Base-by-base conservation (phyloP, 2,797 vertebrate species). In the Manis javanica region DNA sequence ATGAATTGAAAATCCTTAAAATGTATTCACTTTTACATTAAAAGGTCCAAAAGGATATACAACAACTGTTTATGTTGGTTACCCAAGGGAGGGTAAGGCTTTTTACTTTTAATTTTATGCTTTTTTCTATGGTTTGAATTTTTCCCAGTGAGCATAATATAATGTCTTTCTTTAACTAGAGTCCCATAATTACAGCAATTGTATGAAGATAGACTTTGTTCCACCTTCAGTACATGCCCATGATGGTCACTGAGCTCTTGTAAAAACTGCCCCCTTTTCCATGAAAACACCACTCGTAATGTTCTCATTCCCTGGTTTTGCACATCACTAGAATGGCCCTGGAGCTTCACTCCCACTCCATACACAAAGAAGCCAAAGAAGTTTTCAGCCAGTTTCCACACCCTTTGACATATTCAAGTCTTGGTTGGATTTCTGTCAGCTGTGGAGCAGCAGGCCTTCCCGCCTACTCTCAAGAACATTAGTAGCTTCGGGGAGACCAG, bases 1-100 rank as follows among this genome's bases (percentile, higher is more conserved):
- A 61, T 64, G 34, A 91, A 91, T 34, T 46, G 11, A 75, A 89
- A 93, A 90, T 89, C 31, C n/a, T 87, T 95, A 79, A 87, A 83
- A 66, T n/a, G 24, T 34, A 81, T 51, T 19, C 13, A 92, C 51
- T 91, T 88, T 95, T 92, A 51, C 31, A 90, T 39, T 18, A 94
- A 96, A 82, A 64, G 24, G 3, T 46, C 53, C 77, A 78, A 66
- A 94, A 77, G 10, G 42, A 49, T 84, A 87, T 8, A 85, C 53
- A 91, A 91, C n/a, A 69, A 75, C 13, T 37, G 23, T 91, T 66
- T 78, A 37, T 23, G 63, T 37, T 64, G n/a, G 68, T 68, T 57
- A 90, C 72, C 29, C 61, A 94, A 61, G 26, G 83, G 49, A 83
- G 26, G 29, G 26, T 21, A 91, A 72, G n/a, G 8, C 39, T 61